These are phyloP conservation scores for Apocrypta bakeri DNA, from an alignment of 1,140 invertebrate species.

Conservation along the genomic window DNA sequence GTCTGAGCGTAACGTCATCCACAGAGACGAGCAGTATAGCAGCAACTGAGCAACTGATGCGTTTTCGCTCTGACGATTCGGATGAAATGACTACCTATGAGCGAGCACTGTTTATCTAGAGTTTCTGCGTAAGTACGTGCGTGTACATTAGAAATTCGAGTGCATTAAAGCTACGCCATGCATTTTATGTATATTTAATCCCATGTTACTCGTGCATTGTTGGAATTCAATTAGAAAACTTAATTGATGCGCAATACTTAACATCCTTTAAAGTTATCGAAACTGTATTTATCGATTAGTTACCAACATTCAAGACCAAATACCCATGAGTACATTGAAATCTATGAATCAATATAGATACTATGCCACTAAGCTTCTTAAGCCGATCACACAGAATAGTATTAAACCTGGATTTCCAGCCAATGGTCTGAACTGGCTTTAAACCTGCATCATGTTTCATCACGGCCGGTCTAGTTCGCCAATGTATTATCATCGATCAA, in stretches of 20 bases:
- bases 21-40: not conserved
- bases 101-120: not conserved
- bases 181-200: too few species aligned
- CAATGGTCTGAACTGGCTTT: not conserved
- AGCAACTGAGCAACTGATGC: not conserved
- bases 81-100: slow-evolving; percentile 12
- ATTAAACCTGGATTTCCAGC: not conserved
- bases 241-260: too few species aligned
- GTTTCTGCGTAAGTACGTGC: not conserved
- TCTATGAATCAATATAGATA: not conserved
- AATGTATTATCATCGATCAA: too few species aligned
- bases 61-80: not conserved
- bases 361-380: not conserved
- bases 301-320: not conserved
- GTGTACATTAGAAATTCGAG: not conserved
- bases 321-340: not conserved
- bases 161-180: too few species aligned
- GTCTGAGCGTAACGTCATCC: slow-evolving; percentile 24
- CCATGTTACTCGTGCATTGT: too few species aligned
- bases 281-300: not conserved
- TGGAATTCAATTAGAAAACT: too few species aligned
- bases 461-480: too few species aligned
- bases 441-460: too few species aligned
- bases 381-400: not conserved
- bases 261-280: too few species aligned